Conservation (phyloP, 2,113 vertebrate species). For the Fulica atra region DNA sequence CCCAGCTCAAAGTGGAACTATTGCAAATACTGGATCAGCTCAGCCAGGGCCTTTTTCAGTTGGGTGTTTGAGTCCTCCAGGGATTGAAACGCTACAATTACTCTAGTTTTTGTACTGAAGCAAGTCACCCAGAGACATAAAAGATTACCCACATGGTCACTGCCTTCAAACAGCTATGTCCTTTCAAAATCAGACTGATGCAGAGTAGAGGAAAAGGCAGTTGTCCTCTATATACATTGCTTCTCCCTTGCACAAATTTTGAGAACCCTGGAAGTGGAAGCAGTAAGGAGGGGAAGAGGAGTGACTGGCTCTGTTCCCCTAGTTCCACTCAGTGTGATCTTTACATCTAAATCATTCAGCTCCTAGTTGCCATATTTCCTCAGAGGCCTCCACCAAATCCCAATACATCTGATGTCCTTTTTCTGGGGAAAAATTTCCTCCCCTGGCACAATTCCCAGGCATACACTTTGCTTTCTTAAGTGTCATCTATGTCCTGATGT, state of each 20-base stretch:
- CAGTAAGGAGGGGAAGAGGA: not conserved
- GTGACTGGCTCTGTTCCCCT: not conserved
- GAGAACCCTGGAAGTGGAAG: not conserved
- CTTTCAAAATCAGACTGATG: not conserved
- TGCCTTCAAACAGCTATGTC: not conserved
- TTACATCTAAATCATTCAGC: not conserved
- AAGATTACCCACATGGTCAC: not conserved
- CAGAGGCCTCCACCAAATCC: not conserved
- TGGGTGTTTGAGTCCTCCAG: not conserved
- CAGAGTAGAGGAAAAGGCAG: not conserved
- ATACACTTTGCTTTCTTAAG: not conserved
- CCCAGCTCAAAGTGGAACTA: not conserved
- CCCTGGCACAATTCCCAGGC: not conserved
- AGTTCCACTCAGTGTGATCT: not conserved
- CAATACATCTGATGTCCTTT: not conserved
- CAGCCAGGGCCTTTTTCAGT: not conserved
- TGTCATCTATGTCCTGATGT: accelerated
- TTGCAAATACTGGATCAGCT: not conserved
- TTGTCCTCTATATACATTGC: not conserved
- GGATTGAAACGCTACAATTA: not conserved
- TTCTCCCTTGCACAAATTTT: not conserved
- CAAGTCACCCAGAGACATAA: not conserved
- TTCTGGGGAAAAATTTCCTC: not conserved
- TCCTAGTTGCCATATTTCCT: not conserved
- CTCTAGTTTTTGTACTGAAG: not conserved